These are phyloP conservation scores for Acrossocheilus wenchowensis DNA, from an alignment of 2,797 vertebrate genomes.

Conservation along the genomic window DNA sequence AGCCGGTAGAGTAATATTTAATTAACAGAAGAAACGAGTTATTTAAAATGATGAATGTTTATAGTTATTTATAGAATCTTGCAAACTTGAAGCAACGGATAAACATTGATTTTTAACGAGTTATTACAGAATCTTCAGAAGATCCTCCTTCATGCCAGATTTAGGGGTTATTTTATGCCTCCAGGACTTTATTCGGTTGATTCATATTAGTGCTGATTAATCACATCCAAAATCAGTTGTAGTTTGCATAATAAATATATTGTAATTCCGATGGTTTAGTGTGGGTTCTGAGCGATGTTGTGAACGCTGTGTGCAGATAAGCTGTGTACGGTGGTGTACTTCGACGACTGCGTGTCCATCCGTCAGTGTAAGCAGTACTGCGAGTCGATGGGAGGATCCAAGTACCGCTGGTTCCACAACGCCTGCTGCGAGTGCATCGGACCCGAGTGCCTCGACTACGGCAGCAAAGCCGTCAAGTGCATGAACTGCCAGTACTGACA, in stretches of 20 bases:
- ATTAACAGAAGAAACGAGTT: neutral
- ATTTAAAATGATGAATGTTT: neutral
- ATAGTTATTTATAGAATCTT: neutral
- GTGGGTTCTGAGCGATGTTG: too few species aligned
- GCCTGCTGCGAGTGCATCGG: constrained; percentile 98
- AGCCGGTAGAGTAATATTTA: neutral
- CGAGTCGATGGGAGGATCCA: constrained; percentile 98
- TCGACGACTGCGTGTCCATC: constrained; percentile 98
- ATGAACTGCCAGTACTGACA: constrained; percentile 96
- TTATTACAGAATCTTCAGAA: too few species aligned
- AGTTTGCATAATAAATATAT: too few species aligned
- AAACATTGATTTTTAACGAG: neutral
- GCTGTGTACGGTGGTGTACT: constrained; percentile 98
- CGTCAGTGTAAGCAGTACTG: constrained; percentile 98
- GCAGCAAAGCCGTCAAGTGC: constrained; percentile 95
- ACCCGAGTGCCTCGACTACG: constrained; percentile 96
- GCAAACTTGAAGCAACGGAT: neutral
- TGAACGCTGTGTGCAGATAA: constrained; percentile 78
- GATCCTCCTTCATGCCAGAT: too few species aligned
- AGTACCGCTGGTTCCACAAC: constrained; percentile 99
- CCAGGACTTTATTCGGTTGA: too few species aligned
- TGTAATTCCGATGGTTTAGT: too few species aligned
- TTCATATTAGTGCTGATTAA: too few species aligned
- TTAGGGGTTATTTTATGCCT: too few species aligned
- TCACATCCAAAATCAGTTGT: too few species aligned